phyloP scores from a whole-genome alignment of 2,113 vertebrate genomes.

The Stigmatopora nigra region DNA sequence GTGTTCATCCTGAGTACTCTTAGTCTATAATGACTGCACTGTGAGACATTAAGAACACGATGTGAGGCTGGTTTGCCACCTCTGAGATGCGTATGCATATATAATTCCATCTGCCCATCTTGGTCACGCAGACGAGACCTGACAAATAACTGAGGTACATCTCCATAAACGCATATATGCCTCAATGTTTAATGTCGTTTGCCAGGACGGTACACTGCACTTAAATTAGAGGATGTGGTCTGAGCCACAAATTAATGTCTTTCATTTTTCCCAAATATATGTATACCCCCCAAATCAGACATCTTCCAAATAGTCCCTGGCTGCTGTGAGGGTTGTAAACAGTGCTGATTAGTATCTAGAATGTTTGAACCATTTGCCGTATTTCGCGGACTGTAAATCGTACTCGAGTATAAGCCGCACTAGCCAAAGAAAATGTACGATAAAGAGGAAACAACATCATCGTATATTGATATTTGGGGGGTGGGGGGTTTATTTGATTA shows the following conservation, averaged over 20 bases:
- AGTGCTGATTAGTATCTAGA: slow-evolving; percentile 31
- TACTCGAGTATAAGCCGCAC: too few species aligned
- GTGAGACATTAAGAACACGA: slow-evolving; percentile 66
- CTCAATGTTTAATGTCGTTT: slow-evolving; percentile 53
- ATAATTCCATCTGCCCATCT: slow-evolving; percentile 59
- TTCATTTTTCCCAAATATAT: neutral
- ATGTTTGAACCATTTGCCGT: slow-evolving; percentile 19
- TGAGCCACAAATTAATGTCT: slow-evolving; percentile 31
- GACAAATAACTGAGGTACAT: slow-evolving; percentile 46
- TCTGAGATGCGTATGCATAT: slow-evolving; percentile 53
- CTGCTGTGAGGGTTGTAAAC: slow-evolving; percentile 22
- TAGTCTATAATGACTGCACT: slow-evolving; percentile 68
- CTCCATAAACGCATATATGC: slow-evolving; percentile 46
- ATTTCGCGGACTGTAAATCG: too few species aligned
- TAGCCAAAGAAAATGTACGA: too few species aligned
- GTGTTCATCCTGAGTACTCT: slow-evolving; percentile 62
- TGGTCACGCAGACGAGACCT: slow-evolving; percentile 53
- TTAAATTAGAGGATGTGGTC: slow-evolving; percentile 42
- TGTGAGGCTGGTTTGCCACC: slow-evolving; percentile 57
- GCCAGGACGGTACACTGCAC: slow-evolving; percentile 46
- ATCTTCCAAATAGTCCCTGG: slow-evolving; percentile 56
- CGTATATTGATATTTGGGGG: too few species aligned
- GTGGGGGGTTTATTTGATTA: too few species aligned
- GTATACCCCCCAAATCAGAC: slow-evolving; percentile 12
- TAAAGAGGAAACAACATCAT: too few species aligned